These are phyloP conservation scores for Anguilla pacifica DNA, from an alignment of 2,797 vertebrate genomes.

Conservation along the genomic window DNA sequence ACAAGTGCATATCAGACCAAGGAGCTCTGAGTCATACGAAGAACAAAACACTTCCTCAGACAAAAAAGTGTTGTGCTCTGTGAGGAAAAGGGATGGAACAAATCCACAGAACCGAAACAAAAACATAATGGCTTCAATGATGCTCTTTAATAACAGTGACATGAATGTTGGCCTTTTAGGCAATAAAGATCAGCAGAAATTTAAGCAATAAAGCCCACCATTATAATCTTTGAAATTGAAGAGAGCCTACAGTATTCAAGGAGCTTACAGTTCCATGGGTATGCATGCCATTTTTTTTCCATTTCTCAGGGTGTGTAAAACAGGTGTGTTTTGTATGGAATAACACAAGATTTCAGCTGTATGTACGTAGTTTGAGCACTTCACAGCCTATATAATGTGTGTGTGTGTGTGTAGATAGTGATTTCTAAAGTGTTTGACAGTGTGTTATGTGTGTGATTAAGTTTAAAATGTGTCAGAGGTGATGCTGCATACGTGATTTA, in stretches of 20 bases:
- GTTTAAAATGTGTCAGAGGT: not conserved
- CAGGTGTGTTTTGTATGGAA: not conserved
- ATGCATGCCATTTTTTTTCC: not conserved
- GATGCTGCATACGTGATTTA: not conserved
- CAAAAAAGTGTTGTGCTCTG: slow-evolving; percentile 12
- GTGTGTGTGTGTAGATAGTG: not conserved
- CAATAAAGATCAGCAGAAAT: not conserved
- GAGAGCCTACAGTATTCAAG: not conserved
- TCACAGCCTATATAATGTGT: not conserved
- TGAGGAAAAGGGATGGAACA: not conserved
- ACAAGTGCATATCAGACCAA: slow-evolving; percentile 1
- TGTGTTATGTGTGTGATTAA: not conserved
- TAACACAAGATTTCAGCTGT: not conserved
- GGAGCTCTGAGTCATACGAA: slow-evolving; percentile 4
- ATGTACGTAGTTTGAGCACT: not conserved
- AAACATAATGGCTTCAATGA: not conserved
- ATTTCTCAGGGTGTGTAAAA: not conserved
- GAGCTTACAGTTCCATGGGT: not conserved
- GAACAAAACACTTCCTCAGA: slow-evolving; percentile 15
- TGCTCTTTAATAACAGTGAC: not conserved
- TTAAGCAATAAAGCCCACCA: not conserved
- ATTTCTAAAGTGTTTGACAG: not conserved
- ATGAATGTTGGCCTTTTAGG: not conserved
- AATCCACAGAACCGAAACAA: not conserved
- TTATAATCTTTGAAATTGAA: not conserved